Conservation (phyloP, 2,797 vertebrate species). For the Erethizon dorsatum region DNA sequence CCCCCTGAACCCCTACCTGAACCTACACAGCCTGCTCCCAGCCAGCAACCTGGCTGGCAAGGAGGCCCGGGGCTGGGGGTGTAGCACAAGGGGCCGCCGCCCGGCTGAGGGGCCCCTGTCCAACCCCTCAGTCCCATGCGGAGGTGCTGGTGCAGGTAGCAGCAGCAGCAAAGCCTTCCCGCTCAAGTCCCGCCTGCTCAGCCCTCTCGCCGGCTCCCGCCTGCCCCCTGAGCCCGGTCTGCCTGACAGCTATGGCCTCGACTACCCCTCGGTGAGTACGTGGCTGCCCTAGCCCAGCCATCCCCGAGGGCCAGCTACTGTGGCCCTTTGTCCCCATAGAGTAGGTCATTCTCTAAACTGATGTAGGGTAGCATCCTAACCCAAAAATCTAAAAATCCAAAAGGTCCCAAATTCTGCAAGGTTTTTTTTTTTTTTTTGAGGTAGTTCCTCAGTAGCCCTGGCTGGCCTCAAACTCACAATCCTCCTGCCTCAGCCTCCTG, state of each 20-base stretch:
- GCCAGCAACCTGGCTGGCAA: slow-evolving; percentile 86
- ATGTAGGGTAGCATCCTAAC: neutral
- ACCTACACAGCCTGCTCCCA: slow-evolving; percentile 90
- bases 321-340: neutral
- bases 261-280: slow-evolving; percentile 90
- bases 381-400: neutral
- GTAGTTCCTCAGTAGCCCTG: neutral
- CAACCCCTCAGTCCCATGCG: slow-evolving; percentile 55
- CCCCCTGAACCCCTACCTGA: slow-evolving; percentile 92
- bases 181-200: slow-evolving; percentile 90
- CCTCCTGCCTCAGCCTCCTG: neutral
- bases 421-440: neutral
- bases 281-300: neutral
- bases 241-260: slow-evolving; percentile 91
- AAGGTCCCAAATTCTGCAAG: neutral
- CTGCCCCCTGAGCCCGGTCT: slow-evolving; percentile 87
- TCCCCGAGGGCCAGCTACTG: neutral
- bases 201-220: slow-evolving; percentile 90
- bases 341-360: neutral
- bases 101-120: slow-evolving; percentile 70
- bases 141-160: neutral
- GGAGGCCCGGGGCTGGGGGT: slow-evolving; percentile 80
- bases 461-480: neutral
- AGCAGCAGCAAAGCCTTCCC: slow-evolving; percentile 90
- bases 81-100: slow-evolving; percentile 71